phyloP scores from a whole-genome alignment of 2,888 invertebrate genomes.

The Hanleya hanleyi region DNA sequence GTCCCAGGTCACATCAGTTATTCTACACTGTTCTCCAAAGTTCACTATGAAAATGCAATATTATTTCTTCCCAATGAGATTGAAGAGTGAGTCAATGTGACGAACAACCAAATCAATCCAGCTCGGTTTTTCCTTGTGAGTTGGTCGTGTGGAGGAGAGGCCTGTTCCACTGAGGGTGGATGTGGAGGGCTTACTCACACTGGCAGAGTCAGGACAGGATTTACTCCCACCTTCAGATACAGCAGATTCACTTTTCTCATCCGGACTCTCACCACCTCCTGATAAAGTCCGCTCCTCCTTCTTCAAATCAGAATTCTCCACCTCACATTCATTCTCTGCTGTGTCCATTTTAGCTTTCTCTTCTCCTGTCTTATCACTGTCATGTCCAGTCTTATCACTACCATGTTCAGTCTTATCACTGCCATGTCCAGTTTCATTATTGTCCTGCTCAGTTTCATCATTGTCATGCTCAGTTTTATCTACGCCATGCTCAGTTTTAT shows the following conservation, averaged over 20 bases:
- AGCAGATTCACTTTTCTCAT: not conserved
- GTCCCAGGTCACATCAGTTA: no score
- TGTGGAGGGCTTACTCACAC: constrained; percentile 4
- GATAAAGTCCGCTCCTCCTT: not conserved
- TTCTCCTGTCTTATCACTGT: not conserved
- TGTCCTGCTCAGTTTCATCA: constrained; percentile 24
- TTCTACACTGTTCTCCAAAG: no score
- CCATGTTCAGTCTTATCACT: not conserved
- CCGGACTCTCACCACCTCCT: not conserved
- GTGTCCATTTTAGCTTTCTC: not conserved
- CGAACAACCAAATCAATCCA: constrained; percentile 60
- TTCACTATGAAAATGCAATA: no score
- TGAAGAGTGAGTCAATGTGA: constrained; percentile 58
- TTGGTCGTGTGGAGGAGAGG: constrained; percentile 16
- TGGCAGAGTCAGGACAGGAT: constrained; percentile 3
- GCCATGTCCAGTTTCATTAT: not conserved
- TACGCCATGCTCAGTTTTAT: constrained; percentile 11
- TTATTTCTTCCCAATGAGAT: constrained; percentile 4
- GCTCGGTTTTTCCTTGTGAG: constrained; percentile 49
- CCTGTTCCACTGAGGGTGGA: constrained; percentile 5
- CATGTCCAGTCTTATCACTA: not conserved
- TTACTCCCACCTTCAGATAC: not conserved
- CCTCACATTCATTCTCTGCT: not conserved
- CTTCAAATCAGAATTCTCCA: constrained; percentile 10
- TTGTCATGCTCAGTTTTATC: constrained; percentile 26